Percentiles rank a stretch among this genome's conserved stretches.
These are phyloP conservation scores for Triops longicaudatus DNA, from an alignment of 1,140 invertebrate species.

Conservation along the genomic window DNA sequence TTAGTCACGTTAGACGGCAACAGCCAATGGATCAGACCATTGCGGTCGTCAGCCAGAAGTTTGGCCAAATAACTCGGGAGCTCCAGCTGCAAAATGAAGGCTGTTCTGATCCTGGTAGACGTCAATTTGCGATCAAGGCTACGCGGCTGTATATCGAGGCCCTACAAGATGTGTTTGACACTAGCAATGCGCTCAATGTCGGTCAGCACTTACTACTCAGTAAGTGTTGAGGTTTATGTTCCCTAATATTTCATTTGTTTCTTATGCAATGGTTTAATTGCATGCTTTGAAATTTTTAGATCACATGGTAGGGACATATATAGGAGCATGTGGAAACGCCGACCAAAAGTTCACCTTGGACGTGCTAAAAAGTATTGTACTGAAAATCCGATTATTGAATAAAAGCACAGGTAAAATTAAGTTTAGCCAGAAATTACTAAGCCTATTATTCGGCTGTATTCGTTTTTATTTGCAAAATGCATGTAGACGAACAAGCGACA, in stretches of 20 bases:
- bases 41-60: not conserved
- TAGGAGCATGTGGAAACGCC: not conserved
- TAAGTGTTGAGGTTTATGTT: not conserved
- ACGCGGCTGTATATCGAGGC: not conserved
- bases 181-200: not conserved
- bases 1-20: not conserved
- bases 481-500: not conserved
- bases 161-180: not conserved
- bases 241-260: no score
- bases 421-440: no score
- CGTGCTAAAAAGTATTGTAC: not conserved
- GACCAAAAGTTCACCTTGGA: not conserved
- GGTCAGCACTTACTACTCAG: not conserved
- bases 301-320: not conserved
- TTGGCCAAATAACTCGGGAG: not conserved
- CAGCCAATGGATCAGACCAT: not conserved
- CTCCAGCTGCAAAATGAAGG: not conserved
- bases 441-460: no score
- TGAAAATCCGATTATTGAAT: not conserved
- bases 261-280: not conserved
- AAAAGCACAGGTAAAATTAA: not conserved
- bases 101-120: not conserved
- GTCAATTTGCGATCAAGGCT: not conserved
- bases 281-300: not conserved
- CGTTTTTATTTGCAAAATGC: not conserved